Evolutionary conservation across 1,140 invertebrate species (phyloP).

Genomic region (Aphidius gifuensis): DNA sequence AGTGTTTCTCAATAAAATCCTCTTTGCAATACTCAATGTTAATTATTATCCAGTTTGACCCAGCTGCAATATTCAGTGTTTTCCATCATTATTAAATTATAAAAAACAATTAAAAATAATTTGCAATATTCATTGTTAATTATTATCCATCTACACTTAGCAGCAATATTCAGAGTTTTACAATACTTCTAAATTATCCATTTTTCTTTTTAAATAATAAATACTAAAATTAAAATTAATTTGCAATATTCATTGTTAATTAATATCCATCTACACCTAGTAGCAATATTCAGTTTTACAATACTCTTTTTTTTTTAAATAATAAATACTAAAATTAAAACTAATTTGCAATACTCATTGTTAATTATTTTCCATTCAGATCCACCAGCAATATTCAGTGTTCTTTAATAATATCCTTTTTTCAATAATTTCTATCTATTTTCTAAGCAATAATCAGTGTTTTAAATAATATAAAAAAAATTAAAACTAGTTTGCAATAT

Average conservation of each 20-base stretch:
- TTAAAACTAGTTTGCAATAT: too few species aligned
- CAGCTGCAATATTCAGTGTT: conserved; percentile 2
- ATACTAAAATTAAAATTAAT: too few species aligned
- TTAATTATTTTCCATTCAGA: neutral
- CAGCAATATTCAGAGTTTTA: conserved; percentile 8
- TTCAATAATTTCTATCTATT: too few species aligned
- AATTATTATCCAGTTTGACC: neutral
- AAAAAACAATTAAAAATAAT: too few species aligned
- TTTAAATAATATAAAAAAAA: too few species aligned
- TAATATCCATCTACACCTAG: conserved; percentile 6
- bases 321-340: too few species aligned
- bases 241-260: too few species aligned
- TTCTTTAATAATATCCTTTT: too few species aligned
- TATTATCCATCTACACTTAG: conserved; percentile 14
- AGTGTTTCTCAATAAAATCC: neutral
- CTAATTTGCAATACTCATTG: too few species aligned
- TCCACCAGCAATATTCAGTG: conserved; percentile 15
- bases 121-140: too few species aligned
- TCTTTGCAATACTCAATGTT: conserved; percentile 10
- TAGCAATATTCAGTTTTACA: neutral
- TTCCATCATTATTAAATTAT: too few species aligned
- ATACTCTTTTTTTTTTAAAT: too few species aligned
- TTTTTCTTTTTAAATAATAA: neutral
- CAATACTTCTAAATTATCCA: neutral
- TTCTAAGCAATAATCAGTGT: neutral